Evolutionary conservation across 2,113 vertebrate genomes (phyloP), one percentile per base, ranked within the genome.

Genomic region (Perca flavescens): DNA sequence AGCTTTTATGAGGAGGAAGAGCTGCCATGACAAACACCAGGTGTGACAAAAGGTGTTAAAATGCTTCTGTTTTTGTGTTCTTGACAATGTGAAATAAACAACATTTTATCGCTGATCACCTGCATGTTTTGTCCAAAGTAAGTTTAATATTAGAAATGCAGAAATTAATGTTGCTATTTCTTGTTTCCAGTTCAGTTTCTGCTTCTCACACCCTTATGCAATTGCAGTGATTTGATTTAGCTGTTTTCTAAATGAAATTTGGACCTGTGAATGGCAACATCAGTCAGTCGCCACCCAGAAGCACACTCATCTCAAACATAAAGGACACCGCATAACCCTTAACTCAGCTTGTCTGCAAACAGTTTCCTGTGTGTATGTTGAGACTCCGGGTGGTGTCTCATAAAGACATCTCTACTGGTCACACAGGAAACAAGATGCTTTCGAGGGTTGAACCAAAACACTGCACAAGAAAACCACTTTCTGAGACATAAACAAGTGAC

Each of bases 381-480:
- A 70, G 75, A 53, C 70, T 65, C 6, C 12, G 49, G 64, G 78
- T 53, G 62, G 56, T 63, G 77, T 83, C 54, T 86, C 66, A 19
- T 58, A 56, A 78, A 87, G 56, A 80, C 82, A 60, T 79, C 82
- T 65, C 73, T 16, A 74, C 68, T 79, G 67, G 85, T 83, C 84
- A 52, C 77, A 75, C 87, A 90, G 90, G 89, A 87, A 89, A 89
- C 77, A 66, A 86, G 67, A 82, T 78, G 82, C 75, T 88, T 85
- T 83, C 36, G 53, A 88, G 62, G 79, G 77, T 67, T 89, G 74
- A 89, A 84, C 79, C 74, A 73, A 82, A 90, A 79, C 46, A 22
- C 57, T 0, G 74, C 34, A 67, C 12, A 78, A 60, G 36, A 80
- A 78, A 76, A 61, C 68, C 79, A 49, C 49, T 40, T 82, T 63